phyloP scores from a whole-genome alignment of 2,888 invertebrate species.

The Gastrophysa polygoni region DNA sequence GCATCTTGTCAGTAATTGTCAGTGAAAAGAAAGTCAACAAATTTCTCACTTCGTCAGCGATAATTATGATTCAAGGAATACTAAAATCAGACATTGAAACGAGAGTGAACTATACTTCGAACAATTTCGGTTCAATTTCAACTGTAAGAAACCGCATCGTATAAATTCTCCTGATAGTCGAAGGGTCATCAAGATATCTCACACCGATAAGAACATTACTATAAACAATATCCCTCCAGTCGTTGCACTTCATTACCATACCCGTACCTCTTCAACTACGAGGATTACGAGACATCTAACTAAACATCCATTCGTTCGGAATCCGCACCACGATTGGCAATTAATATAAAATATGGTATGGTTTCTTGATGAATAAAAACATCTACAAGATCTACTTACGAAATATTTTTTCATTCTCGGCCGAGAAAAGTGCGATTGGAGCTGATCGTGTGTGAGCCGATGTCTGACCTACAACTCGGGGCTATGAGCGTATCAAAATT shows the following conservation, averaged over 20 bases:
- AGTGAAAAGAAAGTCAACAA: no score
- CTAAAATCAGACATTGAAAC: no score
- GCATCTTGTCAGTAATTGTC: no score
- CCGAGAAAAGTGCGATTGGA: conserved; percentile 31
- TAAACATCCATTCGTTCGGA: not conserved
- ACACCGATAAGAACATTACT: not conserved
- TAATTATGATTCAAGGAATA: no score
- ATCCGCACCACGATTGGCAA: not conserved
- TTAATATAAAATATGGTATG: conserved; percentile 13
- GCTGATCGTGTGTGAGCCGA: conserved; percentile 28
- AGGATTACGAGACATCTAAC: conserved; percentile 8
- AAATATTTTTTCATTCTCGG: conserved; percentile 28
- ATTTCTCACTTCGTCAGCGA: no score
- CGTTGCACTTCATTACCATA: conserved; percentile 15
- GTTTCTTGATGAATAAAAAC: conserved; percentile 12
- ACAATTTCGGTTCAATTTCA: not conserved
- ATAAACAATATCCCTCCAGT: conserved; percentile 10
- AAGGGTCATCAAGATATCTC: not conserved
- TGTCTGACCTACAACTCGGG: conserved; percentile 42
- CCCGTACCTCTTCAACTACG: not conserved
- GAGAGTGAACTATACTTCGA: no score
- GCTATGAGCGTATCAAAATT: conserved; percentile 34
- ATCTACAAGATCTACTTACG: conserved; percentile 29
- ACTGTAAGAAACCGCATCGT: not conserved
- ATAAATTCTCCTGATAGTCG: not conserved